Base-by-base conservation (phyloP, 2,797 vertebrate genomes). In the Prionace glauca region DNA sequence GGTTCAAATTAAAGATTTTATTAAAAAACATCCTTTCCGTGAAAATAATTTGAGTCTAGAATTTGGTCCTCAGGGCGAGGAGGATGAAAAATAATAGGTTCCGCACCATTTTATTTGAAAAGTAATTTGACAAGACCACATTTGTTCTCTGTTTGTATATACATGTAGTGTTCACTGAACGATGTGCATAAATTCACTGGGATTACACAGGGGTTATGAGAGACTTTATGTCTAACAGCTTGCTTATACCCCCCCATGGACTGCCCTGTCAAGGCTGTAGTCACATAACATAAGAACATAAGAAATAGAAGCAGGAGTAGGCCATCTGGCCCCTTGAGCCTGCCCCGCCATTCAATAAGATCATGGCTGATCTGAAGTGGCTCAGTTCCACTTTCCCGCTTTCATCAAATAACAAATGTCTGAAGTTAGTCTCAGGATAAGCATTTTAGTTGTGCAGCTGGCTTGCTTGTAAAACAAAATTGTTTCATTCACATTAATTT, bases 21-120 rank as follows among this genome's bases (percentile, higher is more conserved):
- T 41, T 91, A 36, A 10, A 84, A 45, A 84, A 69, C 67, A 92
- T 69, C 41, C 62, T 8, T 18, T 92, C n/a, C n/a, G 1, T 92
- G 90, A n/a, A 67, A 92, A 69, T 69, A 69, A n/a, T n/a, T 69
- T 3, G 90, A 41, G 62, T 92, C 62, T 69, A 36, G n/a, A 92
- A 62, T 92, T 92, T 92, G 9, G 90, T 69, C 90, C 90, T 69
- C 90, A 69, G 90, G 90, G 90, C 20, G 8, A 92, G 20, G 87
- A 90, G 29, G 16, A 14, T 32, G 87, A 69, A 69, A 92, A 92
- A 69, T 92, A 41, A 92, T 67, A 69, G 81, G 62, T 65, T 69
- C n/a, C 10, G n/a, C n/a, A 24, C 69, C 90, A 92, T 92, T 92
- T 92, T 92, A 69, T 92, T 92, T 92, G 36, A 22, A 92, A 92